Evolutionary conservation across 2,113 vertebrate species (phyloP).

Genomic region (Dicrurus megarhynchus): DNA sequence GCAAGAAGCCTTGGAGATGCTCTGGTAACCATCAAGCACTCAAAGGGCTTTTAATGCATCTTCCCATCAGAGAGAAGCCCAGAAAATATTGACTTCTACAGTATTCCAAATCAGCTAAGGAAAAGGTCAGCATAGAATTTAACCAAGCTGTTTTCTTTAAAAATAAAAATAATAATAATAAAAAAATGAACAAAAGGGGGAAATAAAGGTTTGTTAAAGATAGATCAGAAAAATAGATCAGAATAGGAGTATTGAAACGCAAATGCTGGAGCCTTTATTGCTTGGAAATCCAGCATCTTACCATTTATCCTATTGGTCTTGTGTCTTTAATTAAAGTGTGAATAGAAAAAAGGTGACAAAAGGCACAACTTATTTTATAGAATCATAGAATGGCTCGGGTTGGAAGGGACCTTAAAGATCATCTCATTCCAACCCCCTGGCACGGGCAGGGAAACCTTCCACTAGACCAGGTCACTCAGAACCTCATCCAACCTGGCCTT

Average conservation of each 20-base stretch:
- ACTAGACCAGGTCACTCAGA: neutral
- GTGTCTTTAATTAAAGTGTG: neutral
- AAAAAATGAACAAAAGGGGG: neutral
- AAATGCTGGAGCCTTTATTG: neutral
- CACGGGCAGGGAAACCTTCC: neutral
- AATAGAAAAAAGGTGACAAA: neutral
- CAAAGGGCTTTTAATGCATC: neutral
- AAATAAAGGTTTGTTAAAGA: neutral
- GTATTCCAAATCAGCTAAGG: neutral
- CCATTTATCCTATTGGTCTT: neutral
- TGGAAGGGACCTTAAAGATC: neutral
- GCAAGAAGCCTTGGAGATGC: neutral
- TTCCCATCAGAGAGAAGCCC: neutral
- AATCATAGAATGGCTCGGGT: neutral
- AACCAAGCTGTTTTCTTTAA: rapidly evolving
- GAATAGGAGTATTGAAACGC: neutral
- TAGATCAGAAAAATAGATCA: neutral
- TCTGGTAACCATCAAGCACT: neutral
- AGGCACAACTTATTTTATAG: neutral
- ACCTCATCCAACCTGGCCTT: neutral
- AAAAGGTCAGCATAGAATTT: neutral
- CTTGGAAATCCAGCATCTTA: neutral
- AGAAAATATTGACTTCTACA: neutral
- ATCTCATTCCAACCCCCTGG: neutral
- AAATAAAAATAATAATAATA: neutral